These are phyloP conservation scores for Sycobia sp. DNA, from an alignment of 1,140 invertebrate genomes.

Conservation along the genomic window DNA sequence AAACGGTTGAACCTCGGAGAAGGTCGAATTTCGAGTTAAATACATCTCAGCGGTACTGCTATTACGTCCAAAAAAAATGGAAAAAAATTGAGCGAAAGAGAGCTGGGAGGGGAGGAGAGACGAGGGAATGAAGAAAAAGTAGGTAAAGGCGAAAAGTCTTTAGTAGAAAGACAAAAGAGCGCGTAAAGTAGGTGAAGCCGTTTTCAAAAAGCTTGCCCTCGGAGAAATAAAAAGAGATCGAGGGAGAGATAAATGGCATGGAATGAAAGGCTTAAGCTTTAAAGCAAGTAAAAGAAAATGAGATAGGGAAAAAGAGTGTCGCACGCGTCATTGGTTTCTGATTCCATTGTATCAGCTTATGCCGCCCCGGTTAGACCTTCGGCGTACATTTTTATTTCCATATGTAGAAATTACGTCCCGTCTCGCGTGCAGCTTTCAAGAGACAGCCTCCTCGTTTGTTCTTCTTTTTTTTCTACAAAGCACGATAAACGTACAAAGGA, in stretches of 20 bases:
- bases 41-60: too few relatives aligned
- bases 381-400: too few relatives aligned
- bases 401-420: too few relatives aligned
- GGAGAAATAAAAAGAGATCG: background rate
- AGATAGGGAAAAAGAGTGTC: too few relatives aligned
- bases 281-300: background rate
- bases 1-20: background rate
- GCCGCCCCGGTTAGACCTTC: too few relatives aligned
- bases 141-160: conserved; percentile 25
- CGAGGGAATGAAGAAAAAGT: conserved; percentile 17
- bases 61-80: background rate
- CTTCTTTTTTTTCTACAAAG: too few relatives aligned
- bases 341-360: background rate
- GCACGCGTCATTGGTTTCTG: background rate
- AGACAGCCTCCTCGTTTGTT: too few relatives aligned
- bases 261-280: background rate
- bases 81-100: background rate
- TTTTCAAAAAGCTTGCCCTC: conserved; percentile 7
- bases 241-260: too few relatives aligned
- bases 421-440: too few relatives aligned
- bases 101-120: conserved; percentile 14
- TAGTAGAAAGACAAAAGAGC: conserved; percentile 6
- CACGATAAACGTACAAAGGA: too few relatives aligned
- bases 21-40: background rate
- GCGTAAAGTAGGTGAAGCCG: conserved; percentile 12